These are phyloP conservation scores for Tupaia tana DNA, from an alignment of 2,113 vertebrate genomes.

Conservation along the genomic window DNA sequence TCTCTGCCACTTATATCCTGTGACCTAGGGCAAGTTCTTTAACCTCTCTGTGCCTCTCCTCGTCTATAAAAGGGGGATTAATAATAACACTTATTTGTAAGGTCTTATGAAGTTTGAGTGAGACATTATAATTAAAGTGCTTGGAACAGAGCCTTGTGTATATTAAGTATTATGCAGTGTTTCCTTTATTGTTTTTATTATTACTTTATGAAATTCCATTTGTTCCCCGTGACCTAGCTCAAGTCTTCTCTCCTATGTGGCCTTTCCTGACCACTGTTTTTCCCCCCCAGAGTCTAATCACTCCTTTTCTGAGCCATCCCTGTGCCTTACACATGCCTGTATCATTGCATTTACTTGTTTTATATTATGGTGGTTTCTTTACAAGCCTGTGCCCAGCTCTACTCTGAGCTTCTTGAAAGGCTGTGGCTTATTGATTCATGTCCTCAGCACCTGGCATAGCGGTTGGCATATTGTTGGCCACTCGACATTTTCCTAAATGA, in stretches of 20 bases:
- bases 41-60: slow-evolving; percentile 24
- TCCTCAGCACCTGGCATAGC: background rate
- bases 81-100: slow-evolving; percentile 17
- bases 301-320: background rate
- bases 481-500: slow-evolving; percentile 31
- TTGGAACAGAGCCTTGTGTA: background rate
- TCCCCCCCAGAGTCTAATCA: background rate
- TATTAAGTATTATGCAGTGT: background rate
- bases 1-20: background rate
- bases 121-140: background rate
- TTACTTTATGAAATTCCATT: slow-evolving; percentile 6
- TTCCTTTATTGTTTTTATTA: background rate
- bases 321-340: background rate
- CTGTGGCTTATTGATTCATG: background rate
- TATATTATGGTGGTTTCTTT: background rate
- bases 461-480: background rate
- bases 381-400: background rate
- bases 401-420: background rate
- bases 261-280: background rate
- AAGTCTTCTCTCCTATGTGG: background rate
- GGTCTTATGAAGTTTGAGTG: background rate
- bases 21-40: slow-evolving; percentile 28
- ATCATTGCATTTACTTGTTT: background rate
- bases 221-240: background rate
- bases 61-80: slow-evolving; percentile 12